Base-by-base conservation (phyloP, 2,797 vertebrate species). In the Falco novaeseelandiae region DNA sequence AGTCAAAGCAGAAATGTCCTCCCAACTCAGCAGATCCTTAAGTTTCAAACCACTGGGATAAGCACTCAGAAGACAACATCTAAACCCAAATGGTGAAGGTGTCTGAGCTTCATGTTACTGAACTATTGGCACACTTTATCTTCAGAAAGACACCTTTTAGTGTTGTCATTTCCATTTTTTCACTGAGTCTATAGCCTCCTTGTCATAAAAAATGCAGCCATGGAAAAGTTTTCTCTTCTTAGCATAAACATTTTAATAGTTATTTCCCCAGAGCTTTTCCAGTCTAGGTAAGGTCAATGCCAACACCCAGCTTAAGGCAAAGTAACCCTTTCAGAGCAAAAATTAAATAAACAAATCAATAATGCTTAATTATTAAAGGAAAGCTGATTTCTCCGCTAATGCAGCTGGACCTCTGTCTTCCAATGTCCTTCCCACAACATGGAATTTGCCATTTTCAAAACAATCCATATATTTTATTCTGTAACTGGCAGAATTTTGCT, bases 381-480 rank as follows among this genome's bases (percentile, higher is more conserved):
- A 88, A 89, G 3, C 2, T 40, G 22, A 12, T 63, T 82, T 82
- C 27, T 76, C 30, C 48, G 30, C 10, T 52, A 23, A 27, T 3
- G 10, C 34, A 90, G 4, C 13, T 46, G 8, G 20, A 65, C 7
- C 3, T 76, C 14, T 58, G 29, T 26, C 30, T 70, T 63, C 14
- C 23, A 83, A 4, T 10, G 3, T 52, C 19, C 22, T 59, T 80
- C 80, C 30, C 23, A 58, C 21, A 72, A 12, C 32, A 52, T 3
- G 3, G n/a, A 74, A 13, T 22, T 66, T 80, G 7, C 13, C 18
- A 15, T 76, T 85, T 91, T 65, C 16, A 14, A 63, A 91, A 55
- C 5, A 62, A 65, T 10, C 32, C 42, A 27, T 2, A 1, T 23
- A 46, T 0, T 0, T 73, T 83, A 21, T 48, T 40, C 48, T 32